Percentiles rank a stretch among this genome's conserved stretches.
These are phyloP conservation scores for Drosophila nr. fundita DNA, from an alignment of 2,888 invertebrate species.

Conservation along the genomic window DNA sequence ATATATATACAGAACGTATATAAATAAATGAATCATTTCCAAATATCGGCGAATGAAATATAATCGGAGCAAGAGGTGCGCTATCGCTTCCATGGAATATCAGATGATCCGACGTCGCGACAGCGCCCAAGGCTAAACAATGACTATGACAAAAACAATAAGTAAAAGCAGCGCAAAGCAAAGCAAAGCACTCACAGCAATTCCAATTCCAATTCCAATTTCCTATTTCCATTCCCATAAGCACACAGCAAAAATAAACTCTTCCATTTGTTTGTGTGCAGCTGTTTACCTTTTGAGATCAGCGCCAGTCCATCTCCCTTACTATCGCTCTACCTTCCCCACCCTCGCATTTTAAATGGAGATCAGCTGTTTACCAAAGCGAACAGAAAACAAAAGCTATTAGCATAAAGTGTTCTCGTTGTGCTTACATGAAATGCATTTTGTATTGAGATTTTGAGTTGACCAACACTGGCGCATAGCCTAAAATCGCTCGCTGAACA, in stretches of 20 bases:
- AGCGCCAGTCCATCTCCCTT: background rate
- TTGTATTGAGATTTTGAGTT: conserved; percentile 12
- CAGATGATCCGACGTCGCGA: conserved; percentile 29
- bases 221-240: conserved; percentile 10
- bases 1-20: background rate
- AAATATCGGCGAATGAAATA: conserved; percentile 18
- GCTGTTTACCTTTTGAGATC: background rate
- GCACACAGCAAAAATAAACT: background rate
- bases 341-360: background rate
- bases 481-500: conserved; percentile 11
- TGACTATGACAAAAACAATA: background rate
- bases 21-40: conserved; percentile 22
- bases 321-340: background rate
- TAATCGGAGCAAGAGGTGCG: conserved; percentile 19
- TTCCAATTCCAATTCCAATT: conserved; percentile 10
- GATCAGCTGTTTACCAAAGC: background rate
- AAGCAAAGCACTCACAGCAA: conserved; percentile 8
- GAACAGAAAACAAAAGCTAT: background rate
- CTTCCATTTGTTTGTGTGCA: background rate
- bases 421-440: background rate
- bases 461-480: conserved; percentile 47
- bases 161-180: conserved; percentile 33
- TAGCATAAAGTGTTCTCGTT: background rate
- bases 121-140: background rate
- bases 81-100: conserved; percentile 45